These are phyloP conservation scores for Halcyon badia DNA, from an alignment of 2,797 vertebrate species.

Conservation along the genomic window DNA sequence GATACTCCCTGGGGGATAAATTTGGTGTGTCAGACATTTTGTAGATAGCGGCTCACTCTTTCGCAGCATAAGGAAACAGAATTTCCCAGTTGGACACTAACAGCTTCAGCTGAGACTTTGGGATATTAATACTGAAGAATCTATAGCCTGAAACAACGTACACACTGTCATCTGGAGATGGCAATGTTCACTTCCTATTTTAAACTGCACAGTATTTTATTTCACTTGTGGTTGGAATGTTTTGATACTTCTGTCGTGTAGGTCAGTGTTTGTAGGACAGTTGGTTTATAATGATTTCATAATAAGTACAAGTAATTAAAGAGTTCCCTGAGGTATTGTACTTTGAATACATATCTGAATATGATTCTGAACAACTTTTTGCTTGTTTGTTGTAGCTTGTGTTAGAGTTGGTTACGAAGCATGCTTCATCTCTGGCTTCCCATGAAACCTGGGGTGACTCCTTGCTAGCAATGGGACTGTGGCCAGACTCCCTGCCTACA, in stretches of 20 bases:
- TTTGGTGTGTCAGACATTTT: not conserved
- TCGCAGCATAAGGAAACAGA: not conserved
- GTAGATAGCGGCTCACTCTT: not conserved
- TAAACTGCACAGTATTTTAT: not conserved
- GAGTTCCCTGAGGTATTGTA: not conserved
- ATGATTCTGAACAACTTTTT: not conserved
- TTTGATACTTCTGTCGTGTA: not conserved
- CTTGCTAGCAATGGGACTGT: slow-evolving; percentile 91
- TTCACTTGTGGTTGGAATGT: not conserved
- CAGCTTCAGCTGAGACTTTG: not conserved
- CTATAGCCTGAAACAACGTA: not conserved
- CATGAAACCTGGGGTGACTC: slow-evolving; percentile 85
- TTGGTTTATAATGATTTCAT: not conserved
- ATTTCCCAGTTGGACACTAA: not conserved
- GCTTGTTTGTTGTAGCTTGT: slow-evolving; percentile 80
- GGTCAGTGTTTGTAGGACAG: not conserved
- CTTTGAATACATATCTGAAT: not conserved
- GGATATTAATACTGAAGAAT: not conserved
- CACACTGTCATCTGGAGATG: not conserved
- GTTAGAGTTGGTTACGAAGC: slow-evolving; percentile 86
- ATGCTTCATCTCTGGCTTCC: slow-evolving; percentile 81
- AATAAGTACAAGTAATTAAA: not conserved
- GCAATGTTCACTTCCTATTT: not conserved
- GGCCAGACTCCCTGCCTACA: slow-evolving; percentile 92
- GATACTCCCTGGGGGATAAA: not conserved